phyloP scores from a whole-genome alignment of 2,888 invertebrate species.

The Deroplatys truncata region DNA sequence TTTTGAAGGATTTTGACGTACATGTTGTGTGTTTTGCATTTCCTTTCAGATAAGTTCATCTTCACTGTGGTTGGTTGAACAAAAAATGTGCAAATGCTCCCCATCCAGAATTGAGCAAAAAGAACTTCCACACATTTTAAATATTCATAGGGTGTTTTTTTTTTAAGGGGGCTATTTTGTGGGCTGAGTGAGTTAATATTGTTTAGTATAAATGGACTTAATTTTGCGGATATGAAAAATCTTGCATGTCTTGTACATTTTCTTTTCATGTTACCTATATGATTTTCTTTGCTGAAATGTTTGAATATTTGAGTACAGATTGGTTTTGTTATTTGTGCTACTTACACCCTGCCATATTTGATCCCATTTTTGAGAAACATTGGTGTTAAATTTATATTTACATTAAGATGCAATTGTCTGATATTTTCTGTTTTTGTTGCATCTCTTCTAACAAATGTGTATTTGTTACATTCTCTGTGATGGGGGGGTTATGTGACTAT shows the following conservation, averaged over 20 bases:
- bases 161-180: not conserved
- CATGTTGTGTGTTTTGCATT: conserved; percentile 28
- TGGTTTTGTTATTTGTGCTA: not conserved
- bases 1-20: conserved; percentile 12
- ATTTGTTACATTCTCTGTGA: not conserved
- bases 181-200: conserved; percentile 11
- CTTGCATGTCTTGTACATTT: conserved; percentile 10
- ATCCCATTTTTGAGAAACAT: not conserved
- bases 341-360: not conserved
- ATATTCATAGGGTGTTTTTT: not conserved
- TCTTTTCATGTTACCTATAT: not conserved
- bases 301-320: not conserved
- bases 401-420: not conserved
- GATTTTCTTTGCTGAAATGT: not conserved
- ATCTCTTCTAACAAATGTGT: not conserved
- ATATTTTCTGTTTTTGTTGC: not conserved
- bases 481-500: not conserved
- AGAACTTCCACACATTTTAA: conserved; percentile 14
- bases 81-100: conserved; percentile 11
- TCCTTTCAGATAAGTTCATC: conserved; percentile 29
- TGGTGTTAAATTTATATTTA: not conserved
- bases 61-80: conserved; percentile 23
- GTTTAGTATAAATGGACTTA: conserved; percentile 1
- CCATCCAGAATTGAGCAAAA: conserved; percentile 7
- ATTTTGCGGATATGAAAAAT: not conserved